These are phyloP conservation scores for Ramphastos sulfuratus DNA, from an alignment of 2,113 vertebrate species.

Conservation along the genomic window DNA sequence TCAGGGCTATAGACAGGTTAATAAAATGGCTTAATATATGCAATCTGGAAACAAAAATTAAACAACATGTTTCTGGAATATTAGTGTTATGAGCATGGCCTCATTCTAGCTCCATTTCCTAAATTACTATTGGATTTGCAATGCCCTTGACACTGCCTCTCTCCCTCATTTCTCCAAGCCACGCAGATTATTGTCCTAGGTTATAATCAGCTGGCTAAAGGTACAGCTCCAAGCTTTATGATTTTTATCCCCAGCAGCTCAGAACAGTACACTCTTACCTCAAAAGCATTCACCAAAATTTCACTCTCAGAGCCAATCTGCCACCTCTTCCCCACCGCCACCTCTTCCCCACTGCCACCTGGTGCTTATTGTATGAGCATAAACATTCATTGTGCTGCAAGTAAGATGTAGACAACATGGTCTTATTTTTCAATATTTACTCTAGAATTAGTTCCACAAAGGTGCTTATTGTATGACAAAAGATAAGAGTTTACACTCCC, in stretches of 20 bases:
- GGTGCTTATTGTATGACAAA: conserved; percentile 12
- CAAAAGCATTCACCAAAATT: conserved; percentile 44
- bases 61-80: conserved; percentile 33
- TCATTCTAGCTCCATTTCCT: conserved; percentile 4
- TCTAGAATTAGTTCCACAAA: conserved; percentile 20
- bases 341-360: not conserved
- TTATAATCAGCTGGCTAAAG: conserved; percentile 19
- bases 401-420: conserved; percentile 3
- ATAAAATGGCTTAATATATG: conserved; percentile 53
- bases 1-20: conserved; percentile 59
- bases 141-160: conserved; percentile 32
- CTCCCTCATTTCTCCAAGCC: conserved; percentile 55
- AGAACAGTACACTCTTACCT: not conserved
- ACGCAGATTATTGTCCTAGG: conserved; percentile 30
- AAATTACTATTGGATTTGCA: conserved; percentile 47
- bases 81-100: not conserved
- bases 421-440: conserved; percentile 58
- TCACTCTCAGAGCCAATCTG: conserved; percentile 34
- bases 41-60: conserved; percentile 58
- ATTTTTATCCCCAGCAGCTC: conserved; percentile 42
- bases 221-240: not conserved
- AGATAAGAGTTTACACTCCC: conserved; percentile 32
- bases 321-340: conserved; percentile 35
- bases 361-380: too few species aligned
- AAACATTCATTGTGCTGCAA: conserved; percentile 5